phyloP scores from a whole-genome alignment of 1,140 invertebrate species.

The Aphis craccivora region DNA sequence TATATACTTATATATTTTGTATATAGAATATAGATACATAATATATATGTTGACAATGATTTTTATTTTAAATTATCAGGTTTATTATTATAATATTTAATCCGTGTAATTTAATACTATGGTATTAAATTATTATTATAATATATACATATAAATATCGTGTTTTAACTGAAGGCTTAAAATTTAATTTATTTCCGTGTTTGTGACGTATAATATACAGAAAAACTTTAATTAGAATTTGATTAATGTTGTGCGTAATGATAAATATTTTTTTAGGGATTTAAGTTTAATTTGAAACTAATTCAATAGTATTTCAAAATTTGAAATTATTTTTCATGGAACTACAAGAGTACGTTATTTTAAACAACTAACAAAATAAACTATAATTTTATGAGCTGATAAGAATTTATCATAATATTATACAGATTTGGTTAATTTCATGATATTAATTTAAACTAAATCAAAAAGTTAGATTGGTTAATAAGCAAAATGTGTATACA shows the following conservation, averaged over 20 bases:
- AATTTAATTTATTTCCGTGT: neutral
- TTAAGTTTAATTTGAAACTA: neutral
- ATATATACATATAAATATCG: neutral
- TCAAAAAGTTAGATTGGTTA: neutral
- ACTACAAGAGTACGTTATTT: neutral
- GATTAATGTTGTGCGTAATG: neutral
- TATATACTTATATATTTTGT: too few relatives aligned
- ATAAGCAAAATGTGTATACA: neutral
- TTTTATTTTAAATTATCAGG: neutral
- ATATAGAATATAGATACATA: neutral
- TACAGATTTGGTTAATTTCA: neutral
- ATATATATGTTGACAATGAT: too few relatives aligned
- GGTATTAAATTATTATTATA: neutral
- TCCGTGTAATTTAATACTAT: too few relatives aligned
- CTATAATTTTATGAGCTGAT: too few relatives aligned
- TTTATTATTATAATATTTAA: neutral
- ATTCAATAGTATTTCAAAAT: neutral
- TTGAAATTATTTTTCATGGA: neutral
- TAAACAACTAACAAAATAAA: too few relatives aligned
- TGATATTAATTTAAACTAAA: neutral
- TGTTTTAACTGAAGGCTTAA: neutral
- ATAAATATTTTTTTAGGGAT: neutral
- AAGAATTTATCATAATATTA: too few relatives aligned
- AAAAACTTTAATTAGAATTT: neutral
- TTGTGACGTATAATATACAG: neutral